These are phyloP conservation scores for Lacerta viridis DNA, from an alignment of 2,797 vertebrate species.

Conservation along the genomic window DNA sequence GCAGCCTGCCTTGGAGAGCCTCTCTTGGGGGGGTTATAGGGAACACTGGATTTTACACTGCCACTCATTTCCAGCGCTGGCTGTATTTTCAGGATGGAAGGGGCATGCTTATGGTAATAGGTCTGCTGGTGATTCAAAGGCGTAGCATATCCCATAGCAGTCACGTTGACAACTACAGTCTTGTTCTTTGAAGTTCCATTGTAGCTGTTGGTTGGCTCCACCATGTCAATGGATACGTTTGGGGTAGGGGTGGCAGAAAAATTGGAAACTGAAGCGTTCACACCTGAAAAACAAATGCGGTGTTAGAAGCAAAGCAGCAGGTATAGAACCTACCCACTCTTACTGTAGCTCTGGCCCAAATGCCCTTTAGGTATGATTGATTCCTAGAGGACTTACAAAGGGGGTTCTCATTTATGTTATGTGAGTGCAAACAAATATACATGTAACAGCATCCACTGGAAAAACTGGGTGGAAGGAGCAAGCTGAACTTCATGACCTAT, in stretches of 20 bases:
- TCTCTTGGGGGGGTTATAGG: constrained; percentile 86
- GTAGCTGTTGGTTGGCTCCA: constrained; percentile 63
- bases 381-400: background rate
- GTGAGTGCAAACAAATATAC: background rate
- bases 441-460: background rate
- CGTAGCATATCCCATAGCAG: constrained; percentile 41
- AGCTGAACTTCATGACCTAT: background rate
- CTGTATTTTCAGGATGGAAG: constrained; percentile 76
- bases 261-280: constrained; percentile 78
- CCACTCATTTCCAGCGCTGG: constrained; percentile 77
- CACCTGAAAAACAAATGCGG: constrained; percentile 65
- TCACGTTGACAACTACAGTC: constrained; percentile 55
- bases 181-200: constrained; percentile 72
- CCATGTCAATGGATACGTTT: constrained; percentile 51
- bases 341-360: background rate
- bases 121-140: constrained; percentile 72
- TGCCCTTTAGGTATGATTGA: background rate
- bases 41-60: constrained; percentile 77
- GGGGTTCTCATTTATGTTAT: background rate
- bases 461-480: too few relatives aligned
- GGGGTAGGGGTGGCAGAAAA: constrained; percentile 74
- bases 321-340: background rate
- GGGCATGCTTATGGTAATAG: constrained; percentile 76
- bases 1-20: constrained; percentile 85
- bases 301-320: background rate